Base-by-base conservation (phyloP, 2,113 vertebrate genomes). In the Lethenteron reissneri region DNA sequence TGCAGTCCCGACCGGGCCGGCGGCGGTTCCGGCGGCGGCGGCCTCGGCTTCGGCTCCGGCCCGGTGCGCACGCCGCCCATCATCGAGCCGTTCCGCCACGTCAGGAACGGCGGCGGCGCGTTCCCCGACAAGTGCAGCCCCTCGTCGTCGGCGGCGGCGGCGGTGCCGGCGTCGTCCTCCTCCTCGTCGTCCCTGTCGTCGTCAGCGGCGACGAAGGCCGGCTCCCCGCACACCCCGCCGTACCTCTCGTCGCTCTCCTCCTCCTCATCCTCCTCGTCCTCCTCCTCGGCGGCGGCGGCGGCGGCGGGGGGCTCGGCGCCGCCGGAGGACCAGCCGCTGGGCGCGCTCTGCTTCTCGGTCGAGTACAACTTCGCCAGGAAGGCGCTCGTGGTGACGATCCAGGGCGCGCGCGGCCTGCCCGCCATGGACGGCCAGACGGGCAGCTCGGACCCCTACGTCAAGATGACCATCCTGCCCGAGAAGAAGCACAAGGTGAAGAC, bases 401-500 rank as follows among this genome's bases (percentile, higher is more conserved):
- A 94, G 79, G 91, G 96, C 80, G 94, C 91, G 60, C 83, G 85
- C 62, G 88, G 89, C 4, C 79, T 99, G 72, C 89, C 84, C 12
- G 88, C 91, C 69, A 96, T 90, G 74, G 92, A 99, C 68, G 94
- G 96, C 74, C 94, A 95, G 78, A 95, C 94, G 1, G 83, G 95
- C 85, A 99, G 90, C 75, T 97, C 94, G 73, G 94, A 99, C 80
- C 94, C 94, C 0, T 99, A 96, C 78, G 92, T 99, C 80, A 99
- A 99, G 81, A 84, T 99, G 84, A 95, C 90, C 59, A 84, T 99
- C 74, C 80, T 99, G 12, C 94, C 92, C 0, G 94, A 99, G 80
- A 99, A 97, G 78, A 99, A 99, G 76, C 90, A 97, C 76, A 85
- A 90, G 57, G 94, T 99, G 78, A 99, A 99, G 83, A 99, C 94